These are phyloP conservation scores for Heliconius charithonia DNA, from an alignment of 2,888 invertebrate species.

Conservation along the genomic window DNA sequence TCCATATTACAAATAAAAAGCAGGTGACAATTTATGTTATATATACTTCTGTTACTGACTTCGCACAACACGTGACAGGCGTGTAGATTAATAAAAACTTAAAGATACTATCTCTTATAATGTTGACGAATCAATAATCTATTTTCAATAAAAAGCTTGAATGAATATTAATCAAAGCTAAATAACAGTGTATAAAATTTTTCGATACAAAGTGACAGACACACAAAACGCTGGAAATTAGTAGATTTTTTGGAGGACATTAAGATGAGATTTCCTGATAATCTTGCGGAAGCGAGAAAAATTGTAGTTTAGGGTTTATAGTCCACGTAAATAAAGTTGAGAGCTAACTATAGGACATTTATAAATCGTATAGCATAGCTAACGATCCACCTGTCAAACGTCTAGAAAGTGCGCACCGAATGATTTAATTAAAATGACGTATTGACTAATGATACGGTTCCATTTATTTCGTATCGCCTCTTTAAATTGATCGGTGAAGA, in stretches of 20 bases:
- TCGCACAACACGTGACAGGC: not conserved
- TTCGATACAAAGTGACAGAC: not conserved
- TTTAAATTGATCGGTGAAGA: constrained; percentile 39
- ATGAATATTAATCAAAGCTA: constrained; percentile 60
- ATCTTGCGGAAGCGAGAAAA: not conserved
- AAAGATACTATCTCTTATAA: not conserved
- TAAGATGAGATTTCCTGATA: not conserved
- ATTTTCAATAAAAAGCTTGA: constrained; percentile 41
- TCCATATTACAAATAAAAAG: too few species aligned
- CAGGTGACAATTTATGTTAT: not conserved
- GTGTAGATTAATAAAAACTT: not conserved
- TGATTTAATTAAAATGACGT: constrained; percentile 80
- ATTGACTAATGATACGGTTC: constrained; percentile 65
- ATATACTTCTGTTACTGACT: not conserved
- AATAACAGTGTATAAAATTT: not conserved
- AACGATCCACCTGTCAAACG: constrained; percentile 75
- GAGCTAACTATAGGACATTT: constrained; percentile 33
- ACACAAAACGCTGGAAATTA: not conserved
- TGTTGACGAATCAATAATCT: constrained; percentile 38
- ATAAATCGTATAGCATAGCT: constrained; percentile 61
- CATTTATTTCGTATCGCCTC: constrained; percentile 48
- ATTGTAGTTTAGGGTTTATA: not conserved
- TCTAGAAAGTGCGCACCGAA: constrained; percentile 72
- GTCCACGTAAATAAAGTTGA: not conserved
- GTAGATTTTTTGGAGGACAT: not conserved